These are phyloP conservation scores for Sebastes cheni DNA, from an alignment of 2,797 vertebrate genomes.

Conservation along the genomic window DNA sequence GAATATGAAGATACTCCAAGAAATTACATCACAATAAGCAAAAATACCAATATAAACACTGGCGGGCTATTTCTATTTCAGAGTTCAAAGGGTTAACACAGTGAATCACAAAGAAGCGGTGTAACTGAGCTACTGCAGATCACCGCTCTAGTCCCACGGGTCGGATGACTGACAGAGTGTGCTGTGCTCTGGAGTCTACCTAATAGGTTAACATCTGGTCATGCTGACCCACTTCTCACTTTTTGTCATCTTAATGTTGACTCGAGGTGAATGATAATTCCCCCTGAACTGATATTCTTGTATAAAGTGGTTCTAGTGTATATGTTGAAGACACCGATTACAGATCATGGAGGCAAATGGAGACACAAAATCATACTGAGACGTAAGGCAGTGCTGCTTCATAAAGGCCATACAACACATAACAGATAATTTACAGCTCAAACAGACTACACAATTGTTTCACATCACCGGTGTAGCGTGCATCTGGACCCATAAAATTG, in stretches of 20 bases:
- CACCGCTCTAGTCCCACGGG: slow-evolving; percentile 40
- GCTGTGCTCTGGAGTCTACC: slow-evolving; percentile 42
- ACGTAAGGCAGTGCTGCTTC: slow-evolving; percentile 8
- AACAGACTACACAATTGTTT: slow-evolving; percentile 15
- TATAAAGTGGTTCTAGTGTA: not conserved
- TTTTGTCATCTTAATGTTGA: slow-evolving; percentile 42
- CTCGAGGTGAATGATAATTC: slow-evolving; percentile 36
- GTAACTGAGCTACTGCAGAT: slow-evolving; percentile 63
- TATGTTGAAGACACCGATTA: slow-evolving; percentile 6
- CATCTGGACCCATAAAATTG: slow-evolving; percentile 19
- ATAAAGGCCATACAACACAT: slow-evolving; percentile 13
- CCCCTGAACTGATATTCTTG: not conserved
- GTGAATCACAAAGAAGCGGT: slow-evolving; percentile 43
- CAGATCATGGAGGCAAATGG: slow-evolving; percentile 5
- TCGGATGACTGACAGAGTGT: slow-evolving; percentile 66
- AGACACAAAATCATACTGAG: slow-evolving; percentile 31
- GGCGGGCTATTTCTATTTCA: no score
- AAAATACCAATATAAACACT: no score
- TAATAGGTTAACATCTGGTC: slow-evolving; percentile 55
- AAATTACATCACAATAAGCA: no score
- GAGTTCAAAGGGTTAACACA: slow-evolving; percentile 26
- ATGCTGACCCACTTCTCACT: slow-evolving; percentile 53
- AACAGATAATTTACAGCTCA: slow-evolving; percentile 30
- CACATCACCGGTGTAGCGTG: slow-evolving; percentile 18
- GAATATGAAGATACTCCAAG: no score